Evolutionary conservation across 2,113 vertebrate species (phyloP), one percentile per base, ranked within the genome.

Genomic region (Neodon shergylaensis): DNA sequence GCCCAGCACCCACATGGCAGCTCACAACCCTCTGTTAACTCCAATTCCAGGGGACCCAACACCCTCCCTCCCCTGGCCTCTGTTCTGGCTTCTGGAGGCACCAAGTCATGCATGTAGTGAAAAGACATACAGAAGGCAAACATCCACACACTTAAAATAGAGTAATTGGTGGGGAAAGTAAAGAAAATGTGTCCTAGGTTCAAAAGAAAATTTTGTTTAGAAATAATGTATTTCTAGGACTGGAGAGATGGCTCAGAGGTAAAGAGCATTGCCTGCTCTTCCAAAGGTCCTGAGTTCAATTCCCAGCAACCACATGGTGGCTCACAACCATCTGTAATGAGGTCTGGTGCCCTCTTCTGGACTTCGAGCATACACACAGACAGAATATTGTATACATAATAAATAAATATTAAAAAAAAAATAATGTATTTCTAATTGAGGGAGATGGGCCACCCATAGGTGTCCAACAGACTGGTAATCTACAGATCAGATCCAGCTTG

Each of bases 201-300:
- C 73, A 78, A 91, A 91, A 70, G 2, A 65, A 88, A 92, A 31
- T 65, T 95, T 86, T 33, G 66, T 97, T 87, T 52, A 94, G 16
- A 39, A 68, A 66, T 66, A 94, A 93, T 82, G 7, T 78, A 95
- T 82, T 96, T 92, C 42, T 94, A 93, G n/a, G n/a, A n/a, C n/a
- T n/a, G n/a, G n/a, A n/a, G n/a, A n/a, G n/a, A n/a, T n/a, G n/a
- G n/a, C n/a, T n/a, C n/a, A n/a, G n/a, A n/a, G n/a, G n/a, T n/a
- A n/a, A n/a, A n/a, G n/a, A n/a, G n/a, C n/a, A n/a, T n/a, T n/a
- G n/a, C n/a, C n/a, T n/a, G n/a, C n/a, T n/a, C n/a, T n/a, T n/a
- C n/a, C n/a, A n/a, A n/a, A n/a, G n/a, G n/a, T n/a, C n/a, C n/a
- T n/a, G n/a, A n/a, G n/a, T n/a, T n/a, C n/a, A n/a, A n/a, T n/a